Evolutionary conservation across 2,888 invertebrate species (phyloP), one percentile per base, ranked within the genome.

Genomic region (Temnothorax unifasciatus): DNA sequence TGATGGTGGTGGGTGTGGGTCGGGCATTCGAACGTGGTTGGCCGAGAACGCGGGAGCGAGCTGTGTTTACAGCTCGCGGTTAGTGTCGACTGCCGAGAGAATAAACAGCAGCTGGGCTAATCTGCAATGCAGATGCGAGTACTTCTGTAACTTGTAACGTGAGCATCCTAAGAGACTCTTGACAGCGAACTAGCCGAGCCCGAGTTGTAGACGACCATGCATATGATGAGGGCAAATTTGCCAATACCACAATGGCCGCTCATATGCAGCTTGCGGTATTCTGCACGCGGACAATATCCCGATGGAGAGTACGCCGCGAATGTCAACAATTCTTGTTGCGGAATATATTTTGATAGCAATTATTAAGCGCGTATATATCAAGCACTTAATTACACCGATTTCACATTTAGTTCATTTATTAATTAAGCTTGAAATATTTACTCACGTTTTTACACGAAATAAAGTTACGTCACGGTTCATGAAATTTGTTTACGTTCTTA

Each of bases 121-220:
- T 81, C 71, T 81, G 79, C 79, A 81, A 71, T 81, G 79, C 79
- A 81, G 73, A 81, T 81, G 71, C 73, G 8, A 71, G 79, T 71
- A 81, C 79, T 81, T 81, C 79, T 61, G 71, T 81, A 81, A 81
- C 79, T 81, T 59, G 79, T 81, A 81, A 81, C 79, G 69, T 38
- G 79, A 81, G 59, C 71, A 59, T 47, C 73, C 79, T 81, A 59
- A 81, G 79, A 81, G 79, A 81, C 79, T 59, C 79, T 81, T 73
- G 79, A 81, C 73, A 47, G 73, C 71, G 34, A 29, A 47, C 71
- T 25, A 25, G 59, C 79, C 59, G 34, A 9, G 57, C 57, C 47
- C 21, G 52, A 79, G 59, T 71, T 59, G 71, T 50, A 59, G 73
- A 71, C 57, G 71, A 69, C 34, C 69, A 25, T 57, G 79, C 57